A percentile compares a stretch with the other conserved stretches of the same genome.
phyloP scores from a whole-genome alignment of 2,113 vertebrate species.

The Physeter macrocephalus region DNA sequence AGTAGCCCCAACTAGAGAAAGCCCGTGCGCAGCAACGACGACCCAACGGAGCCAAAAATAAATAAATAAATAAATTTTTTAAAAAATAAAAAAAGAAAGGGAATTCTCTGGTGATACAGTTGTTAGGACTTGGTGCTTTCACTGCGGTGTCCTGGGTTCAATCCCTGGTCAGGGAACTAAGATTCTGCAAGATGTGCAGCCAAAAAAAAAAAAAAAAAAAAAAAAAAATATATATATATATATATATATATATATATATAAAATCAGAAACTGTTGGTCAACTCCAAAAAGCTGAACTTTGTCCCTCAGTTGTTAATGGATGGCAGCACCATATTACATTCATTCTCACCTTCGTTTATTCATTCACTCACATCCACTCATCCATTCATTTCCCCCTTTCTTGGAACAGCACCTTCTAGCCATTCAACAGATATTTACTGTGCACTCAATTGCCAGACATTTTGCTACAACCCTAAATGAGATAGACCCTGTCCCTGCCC shows the following conservation, averaged over 20 bases:
- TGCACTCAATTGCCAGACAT: not conserved
- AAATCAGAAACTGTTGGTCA: not conserved
- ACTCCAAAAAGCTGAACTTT: not conserved
- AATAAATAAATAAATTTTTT: too few relatives aligned
- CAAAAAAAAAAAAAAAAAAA: not conserved
- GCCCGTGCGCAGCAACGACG: too few relatives aligned
- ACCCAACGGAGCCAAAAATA: too few relatives aligned
- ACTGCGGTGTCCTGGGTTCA: not conserved
- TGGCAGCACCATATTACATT: not conserved
- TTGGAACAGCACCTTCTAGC: not conserved
- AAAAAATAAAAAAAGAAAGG: too few relatives aligned
- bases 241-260: too few relatives aligned
- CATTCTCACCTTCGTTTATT: not conserved
- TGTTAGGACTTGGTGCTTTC: not conserved
- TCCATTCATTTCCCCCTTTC: not conserved
- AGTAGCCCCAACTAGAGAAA: too few relatives aligned
- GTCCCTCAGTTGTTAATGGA: not conserved
- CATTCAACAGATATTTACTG: not conserved
- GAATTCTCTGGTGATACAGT: too few relatives aligned
- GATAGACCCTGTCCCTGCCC: not conserved
- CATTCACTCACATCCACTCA: not conserved
- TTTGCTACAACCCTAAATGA: not conserved
- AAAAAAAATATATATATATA: too few relatives aligned
- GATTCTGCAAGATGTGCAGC: not conserved
- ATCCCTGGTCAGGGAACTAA: not conserved